These are phyloP conservation scores for Silurus aristotelis DNA, from an alignment of 2,797 vertebrate genomes.

Conservation along the genomic window DNA sequence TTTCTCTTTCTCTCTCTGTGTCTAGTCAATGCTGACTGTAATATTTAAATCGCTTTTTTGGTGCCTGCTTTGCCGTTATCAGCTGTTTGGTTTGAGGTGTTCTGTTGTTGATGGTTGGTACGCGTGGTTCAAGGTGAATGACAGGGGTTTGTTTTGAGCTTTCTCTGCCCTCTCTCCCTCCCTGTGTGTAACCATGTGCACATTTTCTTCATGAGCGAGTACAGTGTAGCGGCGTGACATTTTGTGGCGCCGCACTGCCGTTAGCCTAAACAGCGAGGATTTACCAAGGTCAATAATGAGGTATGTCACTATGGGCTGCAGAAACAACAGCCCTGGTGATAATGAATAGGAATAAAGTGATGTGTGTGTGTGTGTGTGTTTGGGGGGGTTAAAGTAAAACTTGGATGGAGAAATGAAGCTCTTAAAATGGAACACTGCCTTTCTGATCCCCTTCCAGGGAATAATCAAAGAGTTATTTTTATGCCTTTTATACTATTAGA, in stretches of 20 bases:
- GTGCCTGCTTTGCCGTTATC: conserved; percentile 39
- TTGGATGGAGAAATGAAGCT: conserved; percentile 19
- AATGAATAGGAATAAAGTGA: conserved; percentile 60
- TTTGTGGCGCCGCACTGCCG: conserved; percentile 65
- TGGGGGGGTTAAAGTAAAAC: background rate
- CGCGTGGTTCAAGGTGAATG: conserved; percentile 66
- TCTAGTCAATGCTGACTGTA: conserved; percentile 48
- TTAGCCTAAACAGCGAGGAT: conserved; percentile 68
- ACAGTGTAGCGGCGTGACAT: conserved; percentile 62
- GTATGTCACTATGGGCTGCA: conserved; percentile 61
- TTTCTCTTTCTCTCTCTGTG: conserved; percentile 23
- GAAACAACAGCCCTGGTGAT: conserved; percentile 61
- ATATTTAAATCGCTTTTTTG: conserved; percentile 33
- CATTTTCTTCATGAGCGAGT: conserved; percentile 70
- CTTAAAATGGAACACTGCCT: background rate
- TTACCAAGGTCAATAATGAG: conserved; percentile 68
- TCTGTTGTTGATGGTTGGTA: conserved; percentile 41
- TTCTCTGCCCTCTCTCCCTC: background rate
- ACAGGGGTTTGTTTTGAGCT: conserved; percentile 42
- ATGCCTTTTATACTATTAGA: conserved; percentile 4
- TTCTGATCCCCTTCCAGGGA: background rate
- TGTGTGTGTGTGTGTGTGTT: conserved; percentile 22
- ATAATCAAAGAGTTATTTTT: conserved; percentile 29
- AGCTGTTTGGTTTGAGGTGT: conserved; percentile 55
- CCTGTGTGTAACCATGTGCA: conserved; percentile 57